Base-by-base conservation (phyloP, 1,140 invertebrate species). In the Euura saliciscinereae region DNA sequence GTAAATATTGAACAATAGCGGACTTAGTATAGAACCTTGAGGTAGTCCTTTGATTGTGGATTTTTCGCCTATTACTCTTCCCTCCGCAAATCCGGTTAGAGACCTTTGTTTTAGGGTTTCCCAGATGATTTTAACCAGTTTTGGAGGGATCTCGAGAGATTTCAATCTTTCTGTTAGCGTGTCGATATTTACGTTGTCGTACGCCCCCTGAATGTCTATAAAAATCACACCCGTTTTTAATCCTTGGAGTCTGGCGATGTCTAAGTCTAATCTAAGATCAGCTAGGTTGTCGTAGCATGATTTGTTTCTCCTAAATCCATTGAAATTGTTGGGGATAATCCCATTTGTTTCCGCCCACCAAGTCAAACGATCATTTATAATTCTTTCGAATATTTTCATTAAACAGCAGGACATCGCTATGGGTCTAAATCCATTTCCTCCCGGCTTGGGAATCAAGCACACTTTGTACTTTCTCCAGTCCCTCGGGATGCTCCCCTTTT, bases 301-400 rank as follows among this genome's bases (percentile, higher is more conserved):
- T n/a, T 68, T 68, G 45, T 43, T 2, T 69, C 72, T 72, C 28
- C 74, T 65, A 45, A 79, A 79, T 3, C 75, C 77, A 65, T 44
- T 74, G 70, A 76, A 75, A 8, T 13, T 43, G 3, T 42, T 65
- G 2, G 72, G 72, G 8, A 79, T 72, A 43, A 67, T 45, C 2
- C 8, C 2, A 4, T 77, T 71, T 45, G 64, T 73, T 68, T 80
- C 77, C 2, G 74, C 69, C 28, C 44, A 75, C 42, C 74, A 77
- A 10, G 73, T 73, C 6, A 77, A 44, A 69, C 78, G 74, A 8
- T 72, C 72, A 42, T 73, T 66, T 11, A 80, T 67, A 0, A 73
- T 13, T 46, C 69, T 72, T 70, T 80, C 77, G 59, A 77, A 78
- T 0, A 77, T 44, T 72, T 80, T 78, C 4, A 66, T 51, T 1